Conservation (phyloP, 2,797 vertebrate species). For the Pseudocheirus occidentalis region DNA sequence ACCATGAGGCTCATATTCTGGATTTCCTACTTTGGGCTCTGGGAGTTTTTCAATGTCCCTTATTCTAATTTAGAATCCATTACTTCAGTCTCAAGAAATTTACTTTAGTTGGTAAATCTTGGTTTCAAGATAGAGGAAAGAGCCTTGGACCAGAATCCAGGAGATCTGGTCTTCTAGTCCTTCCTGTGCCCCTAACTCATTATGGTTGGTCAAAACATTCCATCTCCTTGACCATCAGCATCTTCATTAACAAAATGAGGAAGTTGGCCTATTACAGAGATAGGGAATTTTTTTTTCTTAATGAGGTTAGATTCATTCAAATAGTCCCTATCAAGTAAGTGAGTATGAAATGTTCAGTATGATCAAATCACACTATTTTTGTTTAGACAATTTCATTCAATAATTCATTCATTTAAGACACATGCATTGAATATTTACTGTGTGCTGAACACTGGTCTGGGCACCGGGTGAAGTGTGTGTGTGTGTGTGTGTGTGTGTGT, state of each 20-base stretch:
- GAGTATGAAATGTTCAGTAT: background rate
- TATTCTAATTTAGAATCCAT: background rate
- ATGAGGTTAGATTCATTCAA: background rate
- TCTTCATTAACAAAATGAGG: background rate
- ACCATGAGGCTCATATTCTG: background rate
- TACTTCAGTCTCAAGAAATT: background rate
- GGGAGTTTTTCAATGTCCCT: background rate
- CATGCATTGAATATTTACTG: background rate
- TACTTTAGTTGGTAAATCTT: background rate
- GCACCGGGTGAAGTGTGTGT: background rate
- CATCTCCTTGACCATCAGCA: background rate
- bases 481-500: too few species aligned
- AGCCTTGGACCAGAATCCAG: background rate
- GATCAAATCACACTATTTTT: background rate
- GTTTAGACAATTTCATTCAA: background rate
- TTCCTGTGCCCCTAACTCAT: background rate
- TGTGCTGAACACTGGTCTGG: background rate
- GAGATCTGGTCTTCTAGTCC: background rate
- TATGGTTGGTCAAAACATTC: background rate
- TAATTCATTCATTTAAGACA: background rate
- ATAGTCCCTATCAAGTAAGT: background rate
- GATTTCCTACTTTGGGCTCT: background rate
- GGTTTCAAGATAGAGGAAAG: background rate
- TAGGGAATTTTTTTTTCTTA: background rate
- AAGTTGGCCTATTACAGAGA: background rate